These are phyloP conservation scores for Gallinago nigripennis DNA, from an alignment of 2,797 vertebrate genomes.

Conservation along the genomic window DNA sequence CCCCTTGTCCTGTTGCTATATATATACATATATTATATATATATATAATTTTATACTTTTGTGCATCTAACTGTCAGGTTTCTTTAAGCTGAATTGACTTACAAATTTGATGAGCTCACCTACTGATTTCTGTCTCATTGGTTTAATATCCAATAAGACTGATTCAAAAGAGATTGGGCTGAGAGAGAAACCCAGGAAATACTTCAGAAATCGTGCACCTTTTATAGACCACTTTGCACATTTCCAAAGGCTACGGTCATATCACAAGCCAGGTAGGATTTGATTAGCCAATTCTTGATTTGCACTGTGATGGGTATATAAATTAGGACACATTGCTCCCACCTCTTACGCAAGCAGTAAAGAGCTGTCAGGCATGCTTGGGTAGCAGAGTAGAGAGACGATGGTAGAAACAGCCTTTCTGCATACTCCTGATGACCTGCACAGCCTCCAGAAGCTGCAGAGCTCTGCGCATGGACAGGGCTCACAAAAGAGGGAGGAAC, in stretches of 20 bases:
- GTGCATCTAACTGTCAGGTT: neutral
- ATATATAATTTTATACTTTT: neutral
- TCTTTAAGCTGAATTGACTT: neutral
- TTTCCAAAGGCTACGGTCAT: neutral
- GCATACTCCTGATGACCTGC: neutral
- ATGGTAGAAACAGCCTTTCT: neutral
- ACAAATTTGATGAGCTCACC: neutral
- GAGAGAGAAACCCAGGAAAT: neutral
- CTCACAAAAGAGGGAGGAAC: neutral
- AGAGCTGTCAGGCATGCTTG: neutral
- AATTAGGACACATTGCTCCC: neutral
- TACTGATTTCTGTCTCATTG: neutral
- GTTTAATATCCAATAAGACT: neutral
- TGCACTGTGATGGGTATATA: neutral
- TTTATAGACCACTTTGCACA: neutral
- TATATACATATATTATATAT: neutral
- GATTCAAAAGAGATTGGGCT: neutral
- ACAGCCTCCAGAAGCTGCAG: neutral
- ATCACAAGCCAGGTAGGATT: neutral
- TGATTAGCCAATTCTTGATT: conserved; percentile 7
- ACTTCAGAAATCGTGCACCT: neutral
- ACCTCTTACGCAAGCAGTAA: neutral
- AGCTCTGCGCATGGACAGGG: neutral
- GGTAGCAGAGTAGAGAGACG: neutral
- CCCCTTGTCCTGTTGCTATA: neutral